These are phyloP conservation scores for Agrypnus murinus DNA, from an alignment of 2,888 invertebrate species.

Conservation along the genomic window DNA sequence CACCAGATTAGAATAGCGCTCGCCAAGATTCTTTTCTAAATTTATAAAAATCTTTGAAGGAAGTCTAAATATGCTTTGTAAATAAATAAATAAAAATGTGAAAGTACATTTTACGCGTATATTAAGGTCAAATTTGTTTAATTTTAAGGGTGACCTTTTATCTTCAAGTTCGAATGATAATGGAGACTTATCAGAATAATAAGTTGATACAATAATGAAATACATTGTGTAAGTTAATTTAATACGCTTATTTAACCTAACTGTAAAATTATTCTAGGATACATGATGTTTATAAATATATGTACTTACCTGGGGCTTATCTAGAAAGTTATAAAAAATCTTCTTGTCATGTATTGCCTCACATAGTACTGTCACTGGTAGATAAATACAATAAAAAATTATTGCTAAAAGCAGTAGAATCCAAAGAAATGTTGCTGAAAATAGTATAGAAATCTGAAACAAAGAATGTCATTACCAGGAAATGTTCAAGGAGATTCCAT, in stretches of 20 bases:
- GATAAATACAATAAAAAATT: conserved; percentile 50
- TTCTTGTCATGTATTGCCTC: conserved; percentile 46
- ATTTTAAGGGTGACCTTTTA: too few species aligned
- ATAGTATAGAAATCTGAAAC: conserved; percentile 46
- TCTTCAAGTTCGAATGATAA: too few species aligned
- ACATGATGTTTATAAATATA: not conserved
- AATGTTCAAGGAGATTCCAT: not conserved
- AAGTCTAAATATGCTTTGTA: not conserved
- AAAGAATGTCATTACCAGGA: not conserved
- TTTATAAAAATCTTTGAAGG: conserved; percentile 2
- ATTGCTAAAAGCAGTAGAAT: conserved; percentile 50
- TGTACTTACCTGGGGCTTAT: conserved; percentile 53
- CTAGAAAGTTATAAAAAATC: conserved; percentile 51
- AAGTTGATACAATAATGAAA: too few species aligned
- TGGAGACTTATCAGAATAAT: too few species aligned
- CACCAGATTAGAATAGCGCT: not conserved
- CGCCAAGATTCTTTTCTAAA: conserved; percentile 31
- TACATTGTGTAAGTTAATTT: too few species aligned
- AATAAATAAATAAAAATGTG: not conserved
- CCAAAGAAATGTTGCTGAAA: conserved; percentile 52
- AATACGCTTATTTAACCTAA: too few species aligned
- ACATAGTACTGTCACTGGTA: conserved; percentile 52
- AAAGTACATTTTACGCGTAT: too few species aligned
- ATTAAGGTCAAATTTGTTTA: too few species aligned
- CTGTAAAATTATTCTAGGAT: too few species aligned